phyloP scores from a whole-genome alignment of 2,113 vertebrate species.

The Rhabdornis inornatus region DNA sequence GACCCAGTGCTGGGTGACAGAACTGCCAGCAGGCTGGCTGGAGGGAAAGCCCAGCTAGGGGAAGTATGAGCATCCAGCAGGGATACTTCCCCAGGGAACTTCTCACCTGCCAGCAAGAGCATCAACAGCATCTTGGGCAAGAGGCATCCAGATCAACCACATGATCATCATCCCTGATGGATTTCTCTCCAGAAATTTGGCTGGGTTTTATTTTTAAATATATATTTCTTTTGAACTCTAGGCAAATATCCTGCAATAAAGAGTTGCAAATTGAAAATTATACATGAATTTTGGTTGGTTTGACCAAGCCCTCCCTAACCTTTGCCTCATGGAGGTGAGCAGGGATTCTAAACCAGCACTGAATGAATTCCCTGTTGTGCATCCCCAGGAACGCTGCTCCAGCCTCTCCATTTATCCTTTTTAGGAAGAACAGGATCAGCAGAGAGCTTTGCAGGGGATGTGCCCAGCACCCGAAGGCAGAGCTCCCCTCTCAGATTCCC shows the following conservation, averaged over 20 bases:
- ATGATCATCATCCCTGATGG: not conserved
- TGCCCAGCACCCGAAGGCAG: not conserved
- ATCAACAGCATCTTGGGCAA: not conserved
- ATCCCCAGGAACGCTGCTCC: not conserved
- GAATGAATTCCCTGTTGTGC: not conserved
- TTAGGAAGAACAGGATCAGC: not conserved
- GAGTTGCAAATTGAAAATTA: not conserved
- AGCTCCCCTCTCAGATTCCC: not conserved
- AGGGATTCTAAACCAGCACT: accelerated
- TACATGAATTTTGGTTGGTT: accelerated
- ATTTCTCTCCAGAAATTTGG: not conserved
- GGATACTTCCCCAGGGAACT: not conserved
- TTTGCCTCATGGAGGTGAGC: accelerated
- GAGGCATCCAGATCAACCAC: not conserved
- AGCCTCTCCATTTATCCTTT: not conserved
- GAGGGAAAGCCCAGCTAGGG: not conserved
- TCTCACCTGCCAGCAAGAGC: not conserved
- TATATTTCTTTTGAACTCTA: not conserved
- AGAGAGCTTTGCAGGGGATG: not conserved
- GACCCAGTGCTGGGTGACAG: accelerated
- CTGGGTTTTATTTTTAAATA: not conserved
- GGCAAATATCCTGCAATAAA: conserved; percentile 41
- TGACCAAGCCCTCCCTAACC: not conserved
- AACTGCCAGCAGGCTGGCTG: not conserved
- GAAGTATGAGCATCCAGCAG: accelerated